phyloP scores from a whole-genome alignment of 2,888 invertebrate species.

The Tachina lurida region DNA sequence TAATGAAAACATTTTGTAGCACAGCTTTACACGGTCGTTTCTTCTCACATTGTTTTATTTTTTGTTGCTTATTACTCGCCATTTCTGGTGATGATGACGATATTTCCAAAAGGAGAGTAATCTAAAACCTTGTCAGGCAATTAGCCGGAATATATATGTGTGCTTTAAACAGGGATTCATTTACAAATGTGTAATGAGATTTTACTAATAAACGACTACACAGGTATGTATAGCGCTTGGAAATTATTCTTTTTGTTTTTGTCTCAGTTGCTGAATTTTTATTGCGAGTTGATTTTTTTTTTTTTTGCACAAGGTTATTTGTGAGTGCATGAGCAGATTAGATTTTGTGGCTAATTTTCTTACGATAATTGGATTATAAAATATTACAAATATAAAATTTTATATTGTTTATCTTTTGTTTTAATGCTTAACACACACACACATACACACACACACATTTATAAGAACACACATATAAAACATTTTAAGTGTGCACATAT shows the following conservation, averaged over 20 bases:
- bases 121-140: constrained; percentile 67
- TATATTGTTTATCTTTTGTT: constrained; percentile 36
- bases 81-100: constrained; percentile 14
- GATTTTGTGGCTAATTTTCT: constrained; percentile 66
- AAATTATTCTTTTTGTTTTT: constrained; percentile 53
- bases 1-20: constrained; percentile 71
- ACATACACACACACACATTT: not conserved
- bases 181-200: constrained; percentile 57
- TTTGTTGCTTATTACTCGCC: not conserved
- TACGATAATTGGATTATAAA: constrained; percentile 80
- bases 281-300: constrained; percentile 10
- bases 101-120: constrained; percentile 42
- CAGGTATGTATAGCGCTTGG: constrained; percentile 21
- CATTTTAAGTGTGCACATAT: constrained; percentile 54
- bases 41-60: constrained; percentile 15
- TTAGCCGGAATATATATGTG: constrained; percentile 56
- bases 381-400: constrained; percentile 73
- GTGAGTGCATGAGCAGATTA: constrained; percentile 54
- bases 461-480: not conserved
- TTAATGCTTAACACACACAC: not conserved
- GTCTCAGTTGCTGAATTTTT: constrained; percentile 63
- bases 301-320: constrained; percentile 4
- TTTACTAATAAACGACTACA: constrained; percentile 46
- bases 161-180: constrained; percentile 1
- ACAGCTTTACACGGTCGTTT: constrained; percentile 59